These are phyloP conservation scores for Myzus persicae DNA, from an alignment of 1,140 invertebrate species.

Conservation along the genomic window DNA sequence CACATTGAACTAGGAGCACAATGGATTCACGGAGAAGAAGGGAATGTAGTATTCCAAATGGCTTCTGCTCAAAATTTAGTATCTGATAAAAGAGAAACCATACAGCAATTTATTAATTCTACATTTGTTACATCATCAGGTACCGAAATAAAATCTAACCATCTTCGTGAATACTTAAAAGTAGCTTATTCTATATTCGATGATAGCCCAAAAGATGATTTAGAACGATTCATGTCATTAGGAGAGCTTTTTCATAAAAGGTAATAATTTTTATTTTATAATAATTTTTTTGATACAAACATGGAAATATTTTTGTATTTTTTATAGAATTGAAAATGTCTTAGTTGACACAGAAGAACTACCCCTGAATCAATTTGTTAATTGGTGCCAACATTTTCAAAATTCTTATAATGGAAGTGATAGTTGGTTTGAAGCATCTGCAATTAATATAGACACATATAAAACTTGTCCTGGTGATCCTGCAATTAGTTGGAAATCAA, in stretches of 20 bases:
- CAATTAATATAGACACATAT: slow-evolving; percentile 68
- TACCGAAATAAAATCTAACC: slow-evolving; percentile 22
- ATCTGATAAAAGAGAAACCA: slow-evolving; percentile 65
- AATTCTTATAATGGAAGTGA: slow-evolving; percentile 68
- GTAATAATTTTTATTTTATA: slow-evolving; percentile 32
- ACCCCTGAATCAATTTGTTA: slow-evolving; percentile 60
- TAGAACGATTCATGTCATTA: slow-evolving; percentile 58
- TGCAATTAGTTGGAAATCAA: slow-evolving; percentile 71
- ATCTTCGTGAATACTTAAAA: slow-evolving; percentile 28
- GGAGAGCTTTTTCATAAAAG: slow-evolving; percentile 56
- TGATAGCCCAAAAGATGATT: slow-evolving; percentile 58
- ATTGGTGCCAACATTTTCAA: slow-evolving; percentile 64
- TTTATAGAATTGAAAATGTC: slow-evolving; percentile 31
- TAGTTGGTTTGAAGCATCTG: slow-evolving; percentile 71
- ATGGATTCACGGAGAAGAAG: slow-evolving; percentile 82
- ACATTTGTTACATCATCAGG: slow-evolving; percentile 38
- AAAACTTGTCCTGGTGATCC: slow-evolving; percentile 70
- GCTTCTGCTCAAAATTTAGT: slow-evolving; percentile 68
- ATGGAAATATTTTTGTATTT: background rate
- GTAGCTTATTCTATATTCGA: slow-evolving; percentile 29
- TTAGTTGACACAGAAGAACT: slow-evolving; percentile 24
- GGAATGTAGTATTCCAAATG: slow-evolving; percentile 74
- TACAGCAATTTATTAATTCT: slow-evolving; percentile 59
- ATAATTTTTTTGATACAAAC: background rate
- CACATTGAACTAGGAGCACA: slow-evolving; percentile 83